Conservation (phyloP, 2,888 invertebrate genomes). For the Callinectes sapidus region DNA sequence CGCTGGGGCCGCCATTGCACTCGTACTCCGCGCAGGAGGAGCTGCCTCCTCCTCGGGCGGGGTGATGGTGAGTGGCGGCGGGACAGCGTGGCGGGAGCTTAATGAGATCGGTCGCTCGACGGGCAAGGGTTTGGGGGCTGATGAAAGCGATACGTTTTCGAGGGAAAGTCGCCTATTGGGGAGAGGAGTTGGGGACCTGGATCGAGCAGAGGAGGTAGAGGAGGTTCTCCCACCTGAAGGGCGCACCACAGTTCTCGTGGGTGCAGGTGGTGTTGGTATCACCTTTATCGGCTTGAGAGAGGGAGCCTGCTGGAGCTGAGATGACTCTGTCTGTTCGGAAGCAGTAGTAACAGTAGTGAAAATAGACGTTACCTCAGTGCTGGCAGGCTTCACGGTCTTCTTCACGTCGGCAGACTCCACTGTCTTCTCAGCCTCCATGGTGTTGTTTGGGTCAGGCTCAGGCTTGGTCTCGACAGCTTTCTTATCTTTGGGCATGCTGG, state of each 20-base stretch:
- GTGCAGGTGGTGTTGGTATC: neutral
- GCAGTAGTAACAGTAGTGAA: conserved; percentile 34
- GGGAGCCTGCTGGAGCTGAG: conserved; percentile 1
- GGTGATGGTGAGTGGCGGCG: conserved; percentile 43
- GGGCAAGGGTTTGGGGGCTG: neutral
- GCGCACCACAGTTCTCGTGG: neutral
- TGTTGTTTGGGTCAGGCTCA: neutral
- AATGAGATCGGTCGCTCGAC: conserved; percentile 9
- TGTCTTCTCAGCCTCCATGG: neutral
- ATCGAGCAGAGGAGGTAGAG: neutral
- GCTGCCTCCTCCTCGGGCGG: conserved; percentile 28
- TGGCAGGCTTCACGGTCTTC: conserved; percentile 10
- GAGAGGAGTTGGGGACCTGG: conserved; percentile 34
- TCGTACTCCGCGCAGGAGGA: neutral
- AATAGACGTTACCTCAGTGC: conserved; percentile 54
- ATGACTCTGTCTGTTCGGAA: conserved; percentile 45
- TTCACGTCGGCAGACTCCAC: conserved; percentile 32
- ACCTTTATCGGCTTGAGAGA: neutral
- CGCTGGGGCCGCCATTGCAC: neutral
- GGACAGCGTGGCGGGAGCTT: neutral
- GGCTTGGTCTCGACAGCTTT: neutral
- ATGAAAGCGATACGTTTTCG: neutral
- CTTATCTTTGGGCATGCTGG: conserved; percentile 6
- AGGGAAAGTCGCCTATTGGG: conserved; percentile 19
- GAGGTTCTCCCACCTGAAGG: neutral